Percentiles rank a stretch among this genome's conserved stretches.
Conservation (phyloP, 2,113 vertebrate species). For the Egretta garzetta region DNA sequence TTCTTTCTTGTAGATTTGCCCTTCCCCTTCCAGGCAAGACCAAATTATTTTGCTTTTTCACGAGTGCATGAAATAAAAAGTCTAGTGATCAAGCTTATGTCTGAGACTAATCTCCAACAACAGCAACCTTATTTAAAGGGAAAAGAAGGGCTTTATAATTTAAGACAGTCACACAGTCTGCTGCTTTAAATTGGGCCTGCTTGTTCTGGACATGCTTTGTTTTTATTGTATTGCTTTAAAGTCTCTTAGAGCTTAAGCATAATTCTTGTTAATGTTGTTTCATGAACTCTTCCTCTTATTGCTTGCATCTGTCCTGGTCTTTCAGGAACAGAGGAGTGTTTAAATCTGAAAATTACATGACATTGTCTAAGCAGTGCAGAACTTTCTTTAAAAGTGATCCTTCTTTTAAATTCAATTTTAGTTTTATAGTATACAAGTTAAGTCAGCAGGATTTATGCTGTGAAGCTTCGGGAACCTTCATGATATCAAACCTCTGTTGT, state of each 20-base stretch:
- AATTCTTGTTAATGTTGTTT: background rate
- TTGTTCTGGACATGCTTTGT: background rate
- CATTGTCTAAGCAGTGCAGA: background rate
- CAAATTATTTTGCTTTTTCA: background rate
- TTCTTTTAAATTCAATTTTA: background rate
- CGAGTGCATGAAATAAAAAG: background rate
- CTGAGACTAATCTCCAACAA: background rate
- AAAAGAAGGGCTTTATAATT: background rate
- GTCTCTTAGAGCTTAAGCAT: background rate
- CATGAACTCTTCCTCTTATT: background rate
- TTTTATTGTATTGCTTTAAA: background rate
- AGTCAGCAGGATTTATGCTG: background rate
- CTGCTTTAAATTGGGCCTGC: background rate
- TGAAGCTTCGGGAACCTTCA: background rate
- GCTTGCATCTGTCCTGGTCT: background rate
- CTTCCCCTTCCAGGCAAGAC: background rate
- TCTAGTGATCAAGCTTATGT: background rate
- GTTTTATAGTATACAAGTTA: background rate
- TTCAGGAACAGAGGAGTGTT: background rate
- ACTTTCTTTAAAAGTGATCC: background rate
- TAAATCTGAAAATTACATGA: background rate
- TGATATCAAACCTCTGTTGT: background rate
- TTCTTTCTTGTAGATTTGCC: background rate
- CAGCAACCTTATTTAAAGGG: background rate
- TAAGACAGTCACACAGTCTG: background rate